phyloP scores from a whole-genome alignment of 2,113 vertebrate genomes.

The Semicossyphus pulcher region DNA sequence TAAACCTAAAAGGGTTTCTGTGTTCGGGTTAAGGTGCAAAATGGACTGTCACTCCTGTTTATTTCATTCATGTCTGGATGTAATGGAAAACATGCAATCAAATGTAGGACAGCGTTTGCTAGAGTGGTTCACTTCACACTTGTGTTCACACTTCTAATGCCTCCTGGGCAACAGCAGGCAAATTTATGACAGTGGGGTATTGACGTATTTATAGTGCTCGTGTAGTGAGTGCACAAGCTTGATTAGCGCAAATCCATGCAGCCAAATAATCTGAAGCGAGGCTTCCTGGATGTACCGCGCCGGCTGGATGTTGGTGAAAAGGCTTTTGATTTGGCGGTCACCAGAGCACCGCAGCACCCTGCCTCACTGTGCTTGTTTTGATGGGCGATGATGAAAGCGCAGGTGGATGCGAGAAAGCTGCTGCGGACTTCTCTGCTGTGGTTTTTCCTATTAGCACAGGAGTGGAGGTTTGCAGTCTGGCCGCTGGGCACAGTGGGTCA shows the following conservation, averaged over 20 bases:
- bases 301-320: constrained; percentile 47
- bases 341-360: constrained; percentile 36
- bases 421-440: constrained; percentile 69
- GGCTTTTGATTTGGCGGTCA: constrained; percentile 62
- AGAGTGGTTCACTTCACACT: constrained; percentile 78
- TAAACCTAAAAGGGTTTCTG: constrained; percentile 79
- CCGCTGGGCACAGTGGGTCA: constrained; percentile 77
- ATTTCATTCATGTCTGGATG: constrained; percentile 75
- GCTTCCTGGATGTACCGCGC: constrained; percentile 29
- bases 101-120: constrained; percentile 73
- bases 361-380: constrained; percentile 67
- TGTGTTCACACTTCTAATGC: constrained; percentile 75
- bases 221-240: constrained; percentile 49
- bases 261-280: constrained; percentile 54
- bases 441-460: constrained; percentile 75
- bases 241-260: constrained; percentile 64
- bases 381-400: constrained; percentile 80
- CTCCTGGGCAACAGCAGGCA: constrained; percentile 67
- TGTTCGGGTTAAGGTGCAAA: constrained; percentile 82
- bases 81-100: constrained; percentile 82
- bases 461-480: constrained; percentile 77
- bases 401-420: constrained; percentile 74
- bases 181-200: constrained; percentile 66
- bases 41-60: constrained; percentile 79
- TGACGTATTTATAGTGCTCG: constrained; percentile 62